Base-by-base conservation (phyloP, 2,797 vertebrate species). In the Salmo trutta region DNA sequence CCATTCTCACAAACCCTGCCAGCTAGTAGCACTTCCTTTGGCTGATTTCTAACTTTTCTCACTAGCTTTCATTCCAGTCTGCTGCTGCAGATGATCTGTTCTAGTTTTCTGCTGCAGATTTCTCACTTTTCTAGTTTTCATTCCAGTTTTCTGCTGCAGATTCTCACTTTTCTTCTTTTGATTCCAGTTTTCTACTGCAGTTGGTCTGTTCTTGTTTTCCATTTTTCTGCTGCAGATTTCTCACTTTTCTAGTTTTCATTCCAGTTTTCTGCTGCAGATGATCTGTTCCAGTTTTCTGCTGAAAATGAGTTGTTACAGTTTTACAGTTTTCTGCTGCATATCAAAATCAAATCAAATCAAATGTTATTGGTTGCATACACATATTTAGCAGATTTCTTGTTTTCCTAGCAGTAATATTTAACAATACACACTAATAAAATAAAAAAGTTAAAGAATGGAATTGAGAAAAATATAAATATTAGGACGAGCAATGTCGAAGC, bases 1-100 rank as follows among this genome's bases (percentile, higher is more conserved):
- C 33, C 80, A 77, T 47, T 10, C 54, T 71, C 65, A 71, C 29
- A 67, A 19, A 74, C 73, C 27, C 71, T 27, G 71, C 67, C 71
- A 78, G 71, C 52, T 79, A 1, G 77, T 66, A 82, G 6, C 53
- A 7, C 19, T 59, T 59, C 19, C 1, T 59, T 59, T 59, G 56
- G 21, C 12, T 77, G 66, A 8, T 3, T 56, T 31, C 16, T 5
- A 0, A 10, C 62, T 36, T 53, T 52, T 66, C n/a, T 5, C 56
- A 59, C 79, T 16, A 47, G 41, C 4, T 59, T 8, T 59, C 56
- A 19, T 33, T 75, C 27, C 41, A n/a, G 21, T 62, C 47, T 14
- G 64, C 65, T 56, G 53, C 53, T 56, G 15, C 19, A 76, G 21
- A 4, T 3, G 24, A 24, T 24, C 24, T 24, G 16, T 41, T 75